Percentiles rank a stretch among this genome's conserved stretches.
phyloP scores from a whole-genome alignment of 2,888 invertebrate genomes.

The Pomacea canaliculata region DNA sequence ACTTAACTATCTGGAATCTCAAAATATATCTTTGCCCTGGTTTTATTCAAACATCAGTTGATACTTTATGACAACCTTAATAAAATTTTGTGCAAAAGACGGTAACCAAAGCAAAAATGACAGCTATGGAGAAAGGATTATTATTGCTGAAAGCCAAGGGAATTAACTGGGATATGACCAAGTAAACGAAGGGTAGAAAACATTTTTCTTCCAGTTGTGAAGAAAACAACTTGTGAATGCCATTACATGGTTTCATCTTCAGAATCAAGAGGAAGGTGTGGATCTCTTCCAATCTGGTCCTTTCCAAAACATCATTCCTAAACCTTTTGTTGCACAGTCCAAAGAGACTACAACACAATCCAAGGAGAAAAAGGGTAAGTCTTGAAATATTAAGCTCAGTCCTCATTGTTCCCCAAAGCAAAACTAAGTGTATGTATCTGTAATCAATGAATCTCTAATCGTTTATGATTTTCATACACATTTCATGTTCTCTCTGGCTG shows the following conservation, averaged over 20 bases:
- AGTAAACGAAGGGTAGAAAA: too few species aligned
- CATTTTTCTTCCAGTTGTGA: too few species aligned
- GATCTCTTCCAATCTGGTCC: conserved; percentile 97
- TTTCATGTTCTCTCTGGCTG: too few species aligned
- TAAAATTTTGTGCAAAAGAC: neutral
- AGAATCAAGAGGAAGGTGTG: conserved; percentile 95
- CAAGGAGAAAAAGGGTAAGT: conserved; percentile 76
- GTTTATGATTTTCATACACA: too few species aligned
- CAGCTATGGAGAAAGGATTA: too few species aligned
- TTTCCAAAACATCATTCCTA: conserved; percentile 96
- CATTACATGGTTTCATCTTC: conserved; percentile 28
- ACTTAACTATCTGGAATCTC: too few species aligned
- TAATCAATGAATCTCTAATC: too few species aligned
- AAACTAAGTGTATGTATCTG: too few species aligned
- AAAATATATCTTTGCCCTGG: too few species aligned
- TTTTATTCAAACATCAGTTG: neutral
- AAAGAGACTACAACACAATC: conserved; percentile 44
- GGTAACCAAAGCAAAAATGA: neutral
- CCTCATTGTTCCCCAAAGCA: conserved; percentile 65
- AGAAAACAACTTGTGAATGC: neutral
- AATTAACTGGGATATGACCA: too few species aligned
- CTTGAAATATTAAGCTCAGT: conserved; percentile 93
- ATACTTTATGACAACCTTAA: neutral
- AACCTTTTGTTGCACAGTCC: conserved; percentile 77
- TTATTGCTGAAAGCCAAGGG: too few species aligned